Evolutionary conservation across 2,888 invertebrate species (phyloP), one percentile per base, ranked within the genome.

Genomic region (Cistogaster globosa): DNA sequence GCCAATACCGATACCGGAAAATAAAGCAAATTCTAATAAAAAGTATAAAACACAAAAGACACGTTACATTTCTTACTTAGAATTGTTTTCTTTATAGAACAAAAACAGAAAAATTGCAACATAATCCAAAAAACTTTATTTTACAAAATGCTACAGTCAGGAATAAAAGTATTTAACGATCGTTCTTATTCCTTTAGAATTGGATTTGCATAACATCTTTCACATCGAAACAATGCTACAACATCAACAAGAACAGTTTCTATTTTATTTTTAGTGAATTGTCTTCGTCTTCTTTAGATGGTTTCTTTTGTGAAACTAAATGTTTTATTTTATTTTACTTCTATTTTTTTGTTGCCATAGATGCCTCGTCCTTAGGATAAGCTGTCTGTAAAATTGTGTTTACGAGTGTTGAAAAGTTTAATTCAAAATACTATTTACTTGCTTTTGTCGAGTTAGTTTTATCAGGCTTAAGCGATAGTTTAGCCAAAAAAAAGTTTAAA

Each of bases 321-420:
- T 51, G 62, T 32, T 32, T 32, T 0, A 32, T 32, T 32, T 32
- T 32, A 7, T 8, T 26, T 26, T 26, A 26, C 26, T 26, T 26
- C 26, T 26, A 26, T 48, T 32, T 78, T 16, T 63, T n/a, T 57
- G 58, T 48, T 58, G 20, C 63, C 42, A 4, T 42, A 18, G 45
- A 14, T 20, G 42, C 12, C 36, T 60, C 14, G 57, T 22, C 32
- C 53, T 14, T 12, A 42, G n/a, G n/a, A n/a, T n/a, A 55, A 77
- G n/a, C 45, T 72, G 84, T 72, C 80, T 68, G 38, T 26, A 68
- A 81, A 81, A 77, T 77, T 67, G 72, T 77, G 76, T 76, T 71
- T 84, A 72, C 81, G 84, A 86, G 87, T 84, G 86, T 86, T 84
- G 87, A 83, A 86, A 86, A 86, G 86, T 84, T 87, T 86, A 87